Evolutionary conservation across 2,797 vertebrate species (phyloP).

Genomic region (Mormyrops boulengeri): DNA sequence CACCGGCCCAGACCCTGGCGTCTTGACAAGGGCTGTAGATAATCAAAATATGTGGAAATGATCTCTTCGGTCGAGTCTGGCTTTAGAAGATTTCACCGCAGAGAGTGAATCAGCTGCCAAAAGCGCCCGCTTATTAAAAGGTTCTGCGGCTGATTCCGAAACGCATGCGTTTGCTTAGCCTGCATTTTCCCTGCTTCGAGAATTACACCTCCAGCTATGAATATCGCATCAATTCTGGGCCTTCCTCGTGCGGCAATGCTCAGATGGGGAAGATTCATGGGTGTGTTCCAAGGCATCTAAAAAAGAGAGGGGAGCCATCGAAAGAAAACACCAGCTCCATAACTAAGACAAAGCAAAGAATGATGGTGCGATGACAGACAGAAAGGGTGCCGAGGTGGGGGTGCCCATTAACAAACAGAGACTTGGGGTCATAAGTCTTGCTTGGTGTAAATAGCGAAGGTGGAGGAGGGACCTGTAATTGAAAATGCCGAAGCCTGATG

Average conservation of each 20-base stretch:
- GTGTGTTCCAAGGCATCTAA: neutral
- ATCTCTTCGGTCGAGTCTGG: neutral
- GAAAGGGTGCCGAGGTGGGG: neutral
- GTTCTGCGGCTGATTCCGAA: neutral
- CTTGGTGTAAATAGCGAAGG: neutral
- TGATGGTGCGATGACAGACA: neutral
- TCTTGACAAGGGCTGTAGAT: neutral
- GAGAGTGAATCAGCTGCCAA: slow-evolving; percentile 1
- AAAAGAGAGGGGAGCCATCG: neutral
- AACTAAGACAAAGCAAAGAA: neutral
- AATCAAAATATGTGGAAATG: slow-evolving; percentile 1
- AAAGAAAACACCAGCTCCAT: neutral
- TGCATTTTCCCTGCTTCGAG: neutral
- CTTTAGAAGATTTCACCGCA: neutral
- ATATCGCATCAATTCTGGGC: neutral
- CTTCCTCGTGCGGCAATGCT: neutral
- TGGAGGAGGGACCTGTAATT: neutral
- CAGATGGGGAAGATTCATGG: neutral
- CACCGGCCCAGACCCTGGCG: neutral
- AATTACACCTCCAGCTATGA: neutral
- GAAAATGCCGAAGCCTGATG: neutral
- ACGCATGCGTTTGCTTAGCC: neutral
- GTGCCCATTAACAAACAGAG: neutral
- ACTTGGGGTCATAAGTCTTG: neutral
- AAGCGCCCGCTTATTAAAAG: neutral